phyloP scores from a whole-genome alignment of 1,140 invertebrate genomes.

The Drosophila neocordata region DNA sequence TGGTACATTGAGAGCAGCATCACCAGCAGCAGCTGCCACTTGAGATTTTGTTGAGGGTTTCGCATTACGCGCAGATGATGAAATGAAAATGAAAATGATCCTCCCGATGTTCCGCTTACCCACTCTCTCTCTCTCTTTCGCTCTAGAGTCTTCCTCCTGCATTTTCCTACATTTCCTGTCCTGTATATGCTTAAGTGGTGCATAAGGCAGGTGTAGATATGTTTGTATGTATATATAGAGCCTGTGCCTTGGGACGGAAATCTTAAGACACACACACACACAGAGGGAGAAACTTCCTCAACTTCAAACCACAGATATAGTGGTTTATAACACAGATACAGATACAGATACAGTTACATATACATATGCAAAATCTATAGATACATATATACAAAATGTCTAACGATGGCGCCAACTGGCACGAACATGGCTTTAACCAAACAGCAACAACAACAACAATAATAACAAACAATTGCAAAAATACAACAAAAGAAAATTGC shows the following conservation, averaged over 20 bases:
- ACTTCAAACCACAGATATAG: slow-evolving; percentile 59
- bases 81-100: slow-evolving; percentile 4
- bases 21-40: not conserved
- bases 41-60: not conserved
- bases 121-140: not conserved
- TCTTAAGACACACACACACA: not conserved
- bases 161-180: not conserved
- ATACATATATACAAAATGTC: not conserved
- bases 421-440: slow-evolving; percentile 8
- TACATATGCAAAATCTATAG: not conserved
- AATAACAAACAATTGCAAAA: slow-evolving; percentile 5
- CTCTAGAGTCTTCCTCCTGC: not conserved
- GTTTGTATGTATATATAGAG: too few relatives aligned
- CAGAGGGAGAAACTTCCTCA: slow-evolving; percentile 28
- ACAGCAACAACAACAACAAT: slow-evolving; percentile 2
- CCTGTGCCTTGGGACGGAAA: not conserved
- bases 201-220: not conserved
- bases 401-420: slow-evolving; percentile 10
- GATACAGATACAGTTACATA: not conserved
- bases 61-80: slow-evolving; percentile 12
- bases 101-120: not conserved
- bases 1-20: not conserved
- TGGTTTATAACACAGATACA: not conserved
- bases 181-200: not conserved
- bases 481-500: not conserved